These are phyloP conservation scores for Galeopterus variegatus DNA, from an alignment of 2,113 vertebrate species.

Conservation along the genomic window DNA sequence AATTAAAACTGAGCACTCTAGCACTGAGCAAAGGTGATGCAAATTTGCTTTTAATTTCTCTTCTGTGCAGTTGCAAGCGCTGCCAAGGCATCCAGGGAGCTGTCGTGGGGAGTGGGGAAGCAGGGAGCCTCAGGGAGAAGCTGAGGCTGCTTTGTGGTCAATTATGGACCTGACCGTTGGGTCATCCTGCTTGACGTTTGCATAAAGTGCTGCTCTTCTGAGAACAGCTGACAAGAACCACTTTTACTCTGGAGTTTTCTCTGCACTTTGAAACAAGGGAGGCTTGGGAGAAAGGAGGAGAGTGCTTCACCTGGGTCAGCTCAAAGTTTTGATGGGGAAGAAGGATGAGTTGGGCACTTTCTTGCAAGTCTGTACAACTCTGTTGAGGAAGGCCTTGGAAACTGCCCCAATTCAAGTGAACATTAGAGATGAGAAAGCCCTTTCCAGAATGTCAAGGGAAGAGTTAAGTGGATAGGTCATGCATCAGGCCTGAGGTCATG, in stretches of 20 bases:
- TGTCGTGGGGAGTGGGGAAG: background rate
- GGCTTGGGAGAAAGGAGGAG: background rate
- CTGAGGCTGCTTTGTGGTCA: background rate
- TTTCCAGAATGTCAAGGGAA: background rate
- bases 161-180: background rate
- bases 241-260: background rate
- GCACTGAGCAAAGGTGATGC: slow-evolving; percentile 75
- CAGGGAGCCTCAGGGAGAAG: background rate
- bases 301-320: background rate
- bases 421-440: background rate
- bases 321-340: background rate
- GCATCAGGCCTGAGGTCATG: background rate
- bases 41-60: slow-evolving; percentile 82
- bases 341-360: background rate
- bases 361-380: background rate
- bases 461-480: background rate
- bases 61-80: background rate
- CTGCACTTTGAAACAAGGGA: background rate
- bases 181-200: background rate
- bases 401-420: background rate
- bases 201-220: background rate
- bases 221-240: background rate
- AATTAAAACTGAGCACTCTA: slow-evolving; percentile 51
- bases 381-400: background rate
- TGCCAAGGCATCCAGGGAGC: background rate